Base-by-base conservation (phyloP, 2,113 vertebrate genomes). In the Gasterosteus nipponicus region DNA sequence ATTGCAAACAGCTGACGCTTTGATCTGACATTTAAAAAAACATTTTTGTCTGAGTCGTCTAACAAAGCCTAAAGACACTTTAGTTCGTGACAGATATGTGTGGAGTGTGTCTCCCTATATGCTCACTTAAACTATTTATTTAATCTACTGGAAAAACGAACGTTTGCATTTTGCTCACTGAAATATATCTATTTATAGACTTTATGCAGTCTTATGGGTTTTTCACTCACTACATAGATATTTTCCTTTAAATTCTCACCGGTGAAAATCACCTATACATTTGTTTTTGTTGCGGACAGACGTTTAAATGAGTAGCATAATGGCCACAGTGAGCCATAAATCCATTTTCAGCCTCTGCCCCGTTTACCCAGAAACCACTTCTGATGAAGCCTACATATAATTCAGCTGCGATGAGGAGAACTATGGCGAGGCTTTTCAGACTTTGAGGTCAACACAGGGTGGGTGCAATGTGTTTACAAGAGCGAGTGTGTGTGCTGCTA, bases 381-480 rank as follows among this genome's bases (percentile, higher is more conserved):
- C 84, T 88, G 84, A 89, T 91, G 76, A 62, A 77, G 74, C 66
- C 77, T 82, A 74, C 83, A 66, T 76, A 84, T 82, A 83, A 89
- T 86, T 91, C 84, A 74, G 75, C 87, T 89, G 75, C 79, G 87
- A 89, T 87, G 89, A 92, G 81, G 85, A 88, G 86, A 86, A 69
- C 19, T 8, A 73, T 89, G 90, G 87, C 84, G 46, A 84, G 22
- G 83, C 72, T 33, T 77, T 72, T 82, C 71, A 83, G 89, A 89
- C 83, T 78, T 76, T 92, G 91, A 69, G 91, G 91, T 93, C 74
- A 83, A 72, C 77, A 73, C 80, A 87, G 87, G 86, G 89, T 88
- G 87, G 92, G 86, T 88, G 83, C 86, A 92, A 93, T 72, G 91
- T 92, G 89, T 93, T 93, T 92, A 91, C 89, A 90, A 90, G 89